Conservation (phyloP, 1,140 invertebrate genomes). For the Prorops nasuta region DNA sequence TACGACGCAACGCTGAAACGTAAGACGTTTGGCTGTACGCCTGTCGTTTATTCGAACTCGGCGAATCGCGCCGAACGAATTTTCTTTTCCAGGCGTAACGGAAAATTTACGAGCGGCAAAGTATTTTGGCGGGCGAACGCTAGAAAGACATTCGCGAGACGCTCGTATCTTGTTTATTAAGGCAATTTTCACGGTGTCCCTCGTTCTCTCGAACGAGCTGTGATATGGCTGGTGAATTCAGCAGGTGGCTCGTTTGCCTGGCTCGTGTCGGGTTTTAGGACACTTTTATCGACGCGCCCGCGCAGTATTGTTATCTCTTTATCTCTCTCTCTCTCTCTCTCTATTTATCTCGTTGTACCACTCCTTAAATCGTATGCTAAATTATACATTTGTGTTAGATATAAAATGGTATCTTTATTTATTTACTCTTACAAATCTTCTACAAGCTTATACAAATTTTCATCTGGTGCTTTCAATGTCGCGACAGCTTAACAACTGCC, state of each 20-base stretch:
- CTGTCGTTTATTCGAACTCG: not conserved
- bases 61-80: not conserved
- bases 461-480: not conserved
- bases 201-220: not conserved
- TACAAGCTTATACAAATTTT: not conserved
- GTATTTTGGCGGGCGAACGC: not conserved
- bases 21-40: too few species aligned
- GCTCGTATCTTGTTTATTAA: too few species aligned
- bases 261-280: conserved; percentile 24
- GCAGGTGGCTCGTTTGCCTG: conserved; percentile 40
- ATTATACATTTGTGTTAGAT: not conserved
- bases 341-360: not conserved
- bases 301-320: not conserved
- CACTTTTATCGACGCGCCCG: not conserved
- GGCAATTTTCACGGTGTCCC: not conserved
- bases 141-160: not conserved
- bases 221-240: conserved; percentile 21
- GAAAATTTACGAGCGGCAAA: not conserved
- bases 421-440: not conserved
- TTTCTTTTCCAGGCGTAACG: not conserved
- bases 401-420: not conserved
- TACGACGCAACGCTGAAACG: too few species aligned
- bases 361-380: not conserved
- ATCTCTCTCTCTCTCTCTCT: not conserved
- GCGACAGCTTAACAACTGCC: too few species aligned